Base-by-base conservation (phyloP, 2,888 invertebrate species). In the Andrena minutula region DNA sequence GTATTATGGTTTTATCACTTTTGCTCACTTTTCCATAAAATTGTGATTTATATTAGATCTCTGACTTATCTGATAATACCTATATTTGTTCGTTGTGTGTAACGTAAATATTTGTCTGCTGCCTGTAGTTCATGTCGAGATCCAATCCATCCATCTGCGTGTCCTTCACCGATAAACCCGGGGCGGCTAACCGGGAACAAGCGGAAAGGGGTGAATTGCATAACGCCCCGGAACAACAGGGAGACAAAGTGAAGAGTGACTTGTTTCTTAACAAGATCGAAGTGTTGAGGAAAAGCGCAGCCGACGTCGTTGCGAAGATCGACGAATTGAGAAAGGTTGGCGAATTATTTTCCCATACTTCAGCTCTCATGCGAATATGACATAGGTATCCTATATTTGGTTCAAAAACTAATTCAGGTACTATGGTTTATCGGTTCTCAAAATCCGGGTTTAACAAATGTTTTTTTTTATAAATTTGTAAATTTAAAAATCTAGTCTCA, bases 241-340 rank as follows among this genome's bases (percentile, higher is more conserved):
- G 2, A 16, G 12, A 12, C 10, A 41, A 64, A 26, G 16, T 2
- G 23, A 73, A 49, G 8, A 56, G 20, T 4, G 35, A 58, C 2
- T 2, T 26, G 6, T 56, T 84, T 23, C 2, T 81, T 0, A 47
- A 56, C 12, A 84, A 79, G 41, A 16, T 89, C 0, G 82, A 82
- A 3, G 71, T 41, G 0, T 63, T 89, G 2, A 76, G 80, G n/a
- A 77, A 87, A 23, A 60, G 41, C 20, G 65, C 72, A 1, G 47
- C 23, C 20, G 74, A 83, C 2, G 47, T 87, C 1, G 23, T 80
- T 1, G 30, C 66, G 2, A 77, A 81, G 5, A 76, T 90, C 32
- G 84, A 88, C 2, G 65, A 88, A 1, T 7, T 88, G 20, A 71
- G 65, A 63, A 72, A 71, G 85, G 87, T 88, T 63, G 16, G 3